These are phyloP conservation scores for Lasioglossum calceatum DNA, from an alignment of 2,888 invertebrate species.

Conservation along the genomic window DNA sequence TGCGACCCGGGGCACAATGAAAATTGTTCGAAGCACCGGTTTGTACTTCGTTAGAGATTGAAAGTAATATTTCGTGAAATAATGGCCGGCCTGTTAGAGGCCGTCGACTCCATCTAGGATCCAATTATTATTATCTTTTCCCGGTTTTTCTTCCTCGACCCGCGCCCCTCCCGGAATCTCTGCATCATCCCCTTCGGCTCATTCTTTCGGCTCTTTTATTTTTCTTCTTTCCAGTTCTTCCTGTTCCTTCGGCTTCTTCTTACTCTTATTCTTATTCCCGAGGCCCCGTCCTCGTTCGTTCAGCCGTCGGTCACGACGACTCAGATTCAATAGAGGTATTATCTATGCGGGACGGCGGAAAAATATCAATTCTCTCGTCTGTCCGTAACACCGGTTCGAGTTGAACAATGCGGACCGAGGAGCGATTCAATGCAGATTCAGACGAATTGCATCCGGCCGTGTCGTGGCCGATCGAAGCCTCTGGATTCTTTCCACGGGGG, in stretches of 20 bases:
- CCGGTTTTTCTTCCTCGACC: conserved; percentile 16
- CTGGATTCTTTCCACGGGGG: conserved; percentile 50
- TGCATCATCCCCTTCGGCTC: not conserved
- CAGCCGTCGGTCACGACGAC: conserved; percentile 51
- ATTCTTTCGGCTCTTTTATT: conserved; percentile 9
- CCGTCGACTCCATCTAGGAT: conserved; percentile 65
- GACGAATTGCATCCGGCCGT: conserved; percentile 73
- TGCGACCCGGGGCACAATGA: conserved; percentile 54
- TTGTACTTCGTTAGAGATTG: conserved; percentile 68
- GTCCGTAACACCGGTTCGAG: conserved; percentile 61
- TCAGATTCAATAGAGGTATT: conserved; percentile 69
- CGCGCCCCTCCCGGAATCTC: not conserved
- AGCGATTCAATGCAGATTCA: conserved; percentile 73
- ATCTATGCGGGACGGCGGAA: conserved; percentile 71
- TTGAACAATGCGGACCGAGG: conserved; percentile 68
- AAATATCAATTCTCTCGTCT: conserved; percentile 74
- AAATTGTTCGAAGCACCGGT: conserved; percentile 52
- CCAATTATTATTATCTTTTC: conserved; percentile 73
- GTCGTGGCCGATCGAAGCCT: conserved; percentile 48
- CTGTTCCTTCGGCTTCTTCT: not conserved
- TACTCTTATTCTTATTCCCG: not conserved
- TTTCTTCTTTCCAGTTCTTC: conserved; percentile 1
- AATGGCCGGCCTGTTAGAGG: conserved; percentile 69
- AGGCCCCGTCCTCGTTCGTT: conserved; percentile 23
- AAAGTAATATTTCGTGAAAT: conserved; percentile 69